Evolutionary conservation across 2,113 vertebrate genomes (phyloP).

Genomic region (Morone chrysops): DNA sequence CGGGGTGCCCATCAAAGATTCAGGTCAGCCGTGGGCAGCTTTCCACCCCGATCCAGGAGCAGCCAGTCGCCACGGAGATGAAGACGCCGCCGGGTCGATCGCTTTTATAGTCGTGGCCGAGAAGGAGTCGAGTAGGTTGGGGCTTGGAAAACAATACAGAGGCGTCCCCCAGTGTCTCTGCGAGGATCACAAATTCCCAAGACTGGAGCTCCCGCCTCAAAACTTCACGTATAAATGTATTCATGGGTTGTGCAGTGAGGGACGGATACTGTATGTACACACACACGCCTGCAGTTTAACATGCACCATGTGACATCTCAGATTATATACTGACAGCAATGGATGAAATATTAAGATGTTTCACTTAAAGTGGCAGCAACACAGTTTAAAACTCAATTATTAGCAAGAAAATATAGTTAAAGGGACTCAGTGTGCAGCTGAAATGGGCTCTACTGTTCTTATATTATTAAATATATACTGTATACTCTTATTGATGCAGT

Average conservation of each 20-base stretch:
- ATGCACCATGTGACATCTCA: neutral
- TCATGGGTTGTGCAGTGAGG: constrained; percentile 33
- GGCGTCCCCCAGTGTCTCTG: neutral
- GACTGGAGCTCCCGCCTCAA: neutral
- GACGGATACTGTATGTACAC: neutral
- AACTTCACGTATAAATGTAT: constrained; percentile 17
- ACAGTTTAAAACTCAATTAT: neutral
- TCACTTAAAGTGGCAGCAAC: too few species aligned
- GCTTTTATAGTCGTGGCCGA: neutral
- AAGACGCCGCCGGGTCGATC: constrained; percentile 52
- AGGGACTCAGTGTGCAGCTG: too few species aligned
- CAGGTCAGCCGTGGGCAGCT: constrained; percentile 56
- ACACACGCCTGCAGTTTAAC: neutral
- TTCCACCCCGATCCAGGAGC: neutral
- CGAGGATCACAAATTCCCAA: neutral
- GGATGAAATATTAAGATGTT: neutral
- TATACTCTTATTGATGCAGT: too few species aligned
- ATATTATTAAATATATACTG: too few species aligned
- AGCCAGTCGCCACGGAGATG: constrained; percentile 7
- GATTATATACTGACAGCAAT: too few species aligned
- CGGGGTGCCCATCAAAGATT: constrained; percentile 72
- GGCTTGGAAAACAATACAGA: constrained; percentile 12
- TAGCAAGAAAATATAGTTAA: too few species aligned
- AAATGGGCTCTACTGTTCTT: too few species aligned
- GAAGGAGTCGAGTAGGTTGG: neutral